Percentiles rank a stretch among this genome's conserved stretches.
Evolutionary conservation across 2,797 vertebrate genomes (phyloP).

Genomic region (Peromyscus aztecus): DNA sequence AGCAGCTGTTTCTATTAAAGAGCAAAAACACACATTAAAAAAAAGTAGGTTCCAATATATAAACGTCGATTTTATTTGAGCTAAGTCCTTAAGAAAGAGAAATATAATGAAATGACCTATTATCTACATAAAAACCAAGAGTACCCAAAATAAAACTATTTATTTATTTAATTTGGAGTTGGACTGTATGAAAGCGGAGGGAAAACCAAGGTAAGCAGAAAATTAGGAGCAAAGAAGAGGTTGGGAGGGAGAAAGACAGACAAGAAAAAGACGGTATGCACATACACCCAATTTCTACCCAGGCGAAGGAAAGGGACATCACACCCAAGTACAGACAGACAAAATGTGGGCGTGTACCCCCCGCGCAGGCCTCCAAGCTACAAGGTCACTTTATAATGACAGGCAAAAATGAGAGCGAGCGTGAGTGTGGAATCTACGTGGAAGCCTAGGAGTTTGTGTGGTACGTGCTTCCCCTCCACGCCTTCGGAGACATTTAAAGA

Average conservation of each 20-base stretch:
- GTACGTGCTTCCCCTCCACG: background rate
- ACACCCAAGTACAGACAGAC: background rate
- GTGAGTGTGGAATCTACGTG: background rate
- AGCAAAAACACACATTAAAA: conserved; percentile 8
- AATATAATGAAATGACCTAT: conserved; percentile 6
- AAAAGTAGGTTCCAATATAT: background rate
- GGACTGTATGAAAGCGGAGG: background rate
- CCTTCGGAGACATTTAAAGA: conserved; percentile 65
- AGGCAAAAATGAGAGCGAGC: background rate
- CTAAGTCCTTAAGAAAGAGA: background rate
- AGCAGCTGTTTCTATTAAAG: conserved; percentile 26
- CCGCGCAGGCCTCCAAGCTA: background rate
- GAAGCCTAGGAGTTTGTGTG: background rate
- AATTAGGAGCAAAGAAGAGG: conserved; percentile 24
- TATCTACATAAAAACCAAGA: conserved; percentile 1
- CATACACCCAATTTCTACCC: background rate
- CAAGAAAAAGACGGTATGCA: background rate
- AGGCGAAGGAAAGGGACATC: background rate
- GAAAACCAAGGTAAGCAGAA: conserved; percentile 28
- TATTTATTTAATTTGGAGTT: conserved; percentile 22
- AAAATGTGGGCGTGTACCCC: background rate
- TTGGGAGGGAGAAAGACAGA: background rate
- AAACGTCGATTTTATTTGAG: conserved; percentile 59
- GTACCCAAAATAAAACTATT: conserved; percentile 41
- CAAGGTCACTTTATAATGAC: background rate